Evolutionary conservation across 1,140 invertebrate genomes (phyloP), one percentile per base, ranked within the genome.

Genomic region (Propsilocerus akamusi): DNA sequence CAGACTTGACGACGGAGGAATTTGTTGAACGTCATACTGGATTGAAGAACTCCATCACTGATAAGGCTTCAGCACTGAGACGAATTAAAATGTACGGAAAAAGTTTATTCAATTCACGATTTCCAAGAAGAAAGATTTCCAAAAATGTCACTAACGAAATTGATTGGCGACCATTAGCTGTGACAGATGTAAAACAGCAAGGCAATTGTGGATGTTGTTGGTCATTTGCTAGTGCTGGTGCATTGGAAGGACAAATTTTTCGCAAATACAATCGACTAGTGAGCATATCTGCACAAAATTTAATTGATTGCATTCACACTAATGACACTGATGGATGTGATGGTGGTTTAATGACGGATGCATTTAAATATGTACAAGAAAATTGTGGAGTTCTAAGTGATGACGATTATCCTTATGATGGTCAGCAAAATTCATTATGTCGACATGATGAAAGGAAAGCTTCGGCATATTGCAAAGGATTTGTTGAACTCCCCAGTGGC

Each of bases 301-400:
- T 97, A 25, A 73, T 97, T 23, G 94, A 97, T 70, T 97, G 94
- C 62, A 91, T 89, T 1, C 55, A 57, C 0, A 74, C 74, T 47
- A 91, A 83, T 60, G 90, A 89, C 5, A 97, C 96, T 68, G 75
- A 90, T 60, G 93, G 93, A 28, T 97, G 93, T 66, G 77, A 85
- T 55, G 91, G 92, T 55, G 92, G 91, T 51, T 68, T 92, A 60
- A 24, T 96, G 90, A 89, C 96, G 68, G 72, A 84, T 55, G 87
- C 86, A 41, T 93, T 95, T 72, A 69, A 80, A 55, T 99, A 98
- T 66, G 80, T 99, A 56, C 88, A 82, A 65, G 78, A 83, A 34
- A 97, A 97, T 61, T 28, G 60, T 25, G 80, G 80, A 48, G 74
- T 97, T 11, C 30, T 12, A 2, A 24, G 6, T 12, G 91, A 96